phyloP scores from a whole-genome alignment of 1,140 invertebrate genomes.

The Chlorops oryzae region DNA sequence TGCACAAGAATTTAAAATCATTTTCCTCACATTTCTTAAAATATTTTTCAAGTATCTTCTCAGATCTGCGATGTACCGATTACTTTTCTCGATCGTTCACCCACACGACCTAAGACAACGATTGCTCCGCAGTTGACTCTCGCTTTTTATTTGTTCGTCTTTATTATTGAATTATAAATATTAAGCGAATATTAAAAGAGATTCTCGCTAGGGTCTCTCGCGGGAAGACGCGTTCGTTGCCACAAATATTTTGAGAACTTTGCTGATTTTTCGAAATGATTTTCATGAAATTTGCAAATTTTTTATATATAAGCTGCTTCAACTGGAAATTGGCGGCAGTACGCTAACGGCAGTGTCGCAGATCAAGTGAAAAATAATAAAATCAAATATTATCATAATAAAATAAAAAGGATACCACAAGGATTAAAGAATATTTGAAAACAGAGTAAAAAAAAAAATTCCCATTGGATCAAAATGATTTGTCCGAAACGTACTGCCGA shows the following conservation, averaged over 20 bases:
- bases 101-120: too few species aligned
- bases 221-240: not conserved
- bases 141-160: too few species aligned
- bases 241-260: not conserved
- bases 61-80: too few species aligned
- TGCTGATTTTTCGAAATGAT: not conserved
- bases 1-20: too few species aligned
- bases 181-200: too few species aligned
- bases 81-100: too few species aligned
- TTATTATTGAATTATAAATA: too few species aligned
- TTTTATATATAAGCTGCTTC: constrained; percentile 48
- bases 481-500: constrained; percentile 44
- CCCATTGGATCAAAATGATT: constrained; percentile 26
- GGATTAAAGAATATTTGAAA: constrained; percentile 6
- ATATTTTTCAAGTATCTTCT: too few species aligned
- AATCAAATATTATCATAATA: constrained; percentile 13
- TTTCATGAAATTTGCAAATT: constrained; percentile 15
- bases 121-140: too few species aligned
- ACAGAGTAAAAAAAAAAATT: constrained; percentile 1
- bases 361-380: constrained; percentile 25
- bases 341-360: constrained; percentile 41
- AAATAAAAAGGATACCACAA: constrained; percentile 5
- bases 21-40: too few species aligned
- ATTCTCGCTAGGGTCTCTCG: too few species aligned
- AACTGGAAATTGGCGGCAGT: constrained; percentile 46